Percentiles rank a stretch among this genome's conserved stretches.
Evolutionary conservation across 2,888 invertebrate genomes (phyloP).

Genomic region (Fragum sueziense): DNA sequence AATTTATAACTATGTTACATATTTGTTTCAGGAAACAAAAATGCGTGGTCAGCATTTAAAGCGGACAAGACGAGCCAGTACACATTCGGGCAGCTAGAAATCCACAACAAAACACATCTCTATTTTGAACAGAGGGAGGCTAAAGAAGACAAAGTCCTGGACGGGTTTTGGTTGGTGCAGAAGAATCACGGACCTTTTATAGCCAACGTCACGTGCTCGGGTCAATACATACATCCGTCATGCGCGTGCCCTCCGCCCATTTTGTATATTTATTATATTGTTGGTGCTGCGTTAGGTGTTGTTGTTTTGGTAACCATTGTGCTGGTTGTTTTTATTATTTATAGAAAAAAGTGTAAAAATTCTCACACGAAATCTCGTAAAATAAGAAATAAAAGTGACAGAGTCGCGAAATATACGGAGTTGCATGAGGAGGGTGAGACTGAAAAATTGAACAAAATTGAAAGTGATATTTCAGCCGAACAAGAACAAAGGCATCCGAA

Average conservation of each 20-base stretch:
- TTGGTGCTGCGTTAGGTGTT: not conserved
- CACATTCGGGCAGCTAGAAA: constrained; percentile 63
- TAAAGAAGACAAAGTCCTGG: constrained; percentile 45
- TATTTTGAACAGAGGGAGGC: constrained; percentile 65
- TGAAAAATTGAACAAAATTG: not conserved
- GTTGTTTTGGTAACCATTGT: not conserved
- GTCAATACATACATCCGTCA: constrained; percentile 22
- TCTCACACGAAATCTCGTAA: not conserved
- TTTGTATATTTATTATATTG: constrained; percentile 45
- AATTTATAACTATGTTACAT: too few relatives aligned
- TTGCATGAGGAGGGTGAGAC: not conserved
- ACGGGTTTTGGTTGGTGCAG: constrained; percentile 68
- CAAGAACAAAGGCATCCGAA: not conserved
- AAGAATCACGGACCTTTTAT: constrained; percentile 58
- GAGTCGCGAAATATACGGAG: not conserved
- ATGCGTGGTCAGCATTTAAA: constrained; percentile 69
- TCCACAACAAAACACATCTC: constrained; percentile 68
- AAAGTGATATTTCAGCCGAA: not conserved
- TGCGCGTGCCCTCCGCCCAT: constrained; percentile 56
- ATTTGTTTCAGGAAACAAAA: constrained; percentile 32
- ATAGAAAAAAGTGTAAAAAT: not conserved
- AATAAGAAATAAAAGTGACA: not conserved
- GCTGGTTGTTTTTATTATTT: not conserved
- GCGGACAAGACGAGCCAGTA: constrained; percentile 44
- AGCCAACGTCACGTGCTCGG: constrained; percentile 39